These are phyloP conservation scores for Craniophora ligustri DNA, from an alignment of 2,888 invertebrate genomes.

Conservation along the genomic window DNA sequence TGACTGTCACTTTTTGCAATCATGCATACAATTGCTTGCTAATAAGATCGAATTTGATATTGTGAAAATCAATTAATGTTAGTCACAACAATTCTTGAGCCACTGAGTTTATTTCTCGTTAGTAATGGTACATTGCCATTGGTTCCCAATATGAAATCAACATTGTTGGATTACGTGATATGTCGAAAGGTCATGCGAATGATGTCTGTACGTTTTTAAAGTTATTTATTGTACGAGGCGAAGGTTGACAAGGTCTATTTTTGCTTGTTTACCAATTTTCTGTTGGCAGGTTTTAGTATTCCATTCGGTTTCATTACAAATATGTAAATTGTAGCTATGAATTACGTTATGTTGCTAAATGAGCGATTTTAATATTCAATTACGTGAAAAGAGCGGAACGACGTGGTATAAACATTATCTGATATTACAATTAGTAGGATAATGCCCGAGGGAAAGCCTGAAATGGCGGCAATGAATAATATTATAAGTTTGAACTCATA, in stretches of 20 bases:
- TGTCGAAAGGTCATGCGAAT: background rate
- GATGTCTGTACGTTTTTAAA: background rate
- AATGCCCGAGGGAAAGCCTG: conserved; percentile 25
- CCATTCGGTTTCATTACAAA: conserved; percentile 20
- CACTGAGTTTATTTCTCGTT: too few species aligned
- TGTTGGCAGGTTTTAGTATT: conserved; percentile 9
- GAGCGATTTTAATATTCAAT: conserved; percentile 48
- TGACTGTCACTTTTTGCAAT: conserved; percentile 3
- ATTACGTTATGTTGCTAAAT: conserved; percentile 26
- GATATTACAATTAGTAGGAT: conserved; percentile 32
- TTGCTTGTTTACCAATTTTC: background rate
- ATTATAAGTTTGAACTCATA: conserved; percentile 7
- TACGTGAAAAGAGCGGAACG: conserved; percentile 39
- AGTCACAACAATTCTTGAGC: too few species aligned
- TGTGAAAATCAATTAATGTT: too few species aligned
- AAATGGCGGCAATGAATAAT: conserved; percentile 30
- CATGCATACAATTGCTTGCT: conserved; percentile 3
- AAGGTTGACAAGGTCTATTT: background rate
- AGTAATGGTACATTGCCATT: too few species aligned
- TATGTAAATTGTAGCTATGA: conserved; percentile 36
- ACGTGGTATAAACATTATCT: conserved; percentile 35
- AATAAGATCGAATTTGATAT: conserved; percentile 1
- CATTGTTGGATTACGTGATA: background rate
- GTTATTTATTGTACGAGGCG: background rate
- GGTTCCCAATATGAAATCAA: background rate